Evolutionary conservation across 2,797 vertebrate genomes (phyloP), one percentile per base, ranked within the genome.

Genomic region (Protosalanx chinensis): DNA sequence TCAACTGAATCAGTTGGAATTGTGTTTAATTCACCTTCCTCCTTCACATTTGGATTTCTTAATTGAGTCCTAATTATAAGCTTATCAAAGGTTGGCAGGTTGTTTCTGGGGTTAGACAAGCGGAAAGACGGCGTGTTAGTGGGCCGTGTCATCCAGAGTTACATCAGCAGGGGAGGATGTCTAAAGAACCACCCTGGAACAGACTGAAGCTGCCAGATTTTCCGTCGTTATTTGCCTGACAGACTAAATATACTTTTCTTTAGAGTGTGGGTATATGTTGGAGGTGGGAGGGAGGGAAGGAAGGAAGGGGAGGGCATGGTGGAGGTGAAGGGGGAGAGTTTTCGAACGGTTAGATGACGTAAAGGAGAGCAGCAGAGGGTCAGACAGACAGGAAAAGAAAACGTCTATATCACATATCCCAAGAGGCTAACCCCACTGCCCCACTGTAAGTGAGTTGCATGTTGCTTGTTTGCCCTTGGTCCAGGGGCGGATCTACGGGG

Each of bases 181-280:
- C 75, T 75, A 65, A 64, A 82, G 67, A 64, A 32, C 5, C 10
- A 62, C 29, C 0, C 35, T 0, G 20, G 76, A 75, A 46, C 35
- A 64, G 33, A 10, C 59, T 16, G 33, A 56, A 27, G 27, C 73
- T 68, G 68, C 74, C 65, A 70, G 72, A 80, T 71, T 67, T 83
- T 76, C 71, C 81, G 71, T 61, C 77, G 57, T 79, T 76, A 81
- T 77, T 84, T 78, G 79, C 76, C 76, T 65, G 70, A 27, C 23
- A 27, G 23, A 29, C 29, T 3, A 64, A 64, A 85, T 85, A 88
- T 82, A 83, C 78, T 75, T 85, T 76, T 80, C 79, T 81, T 72
- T 76, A 75, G 77, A 68, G 70, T 46, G 73, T 75, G 72, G 56
- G 35, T 16, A 65, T 73, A 81, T 67, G 53, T 71, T 60, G 60